Evolutionary conservation across 1,140 invertebrate species (phyloP).

Genomic region (Papilio xuthus): DNA sequence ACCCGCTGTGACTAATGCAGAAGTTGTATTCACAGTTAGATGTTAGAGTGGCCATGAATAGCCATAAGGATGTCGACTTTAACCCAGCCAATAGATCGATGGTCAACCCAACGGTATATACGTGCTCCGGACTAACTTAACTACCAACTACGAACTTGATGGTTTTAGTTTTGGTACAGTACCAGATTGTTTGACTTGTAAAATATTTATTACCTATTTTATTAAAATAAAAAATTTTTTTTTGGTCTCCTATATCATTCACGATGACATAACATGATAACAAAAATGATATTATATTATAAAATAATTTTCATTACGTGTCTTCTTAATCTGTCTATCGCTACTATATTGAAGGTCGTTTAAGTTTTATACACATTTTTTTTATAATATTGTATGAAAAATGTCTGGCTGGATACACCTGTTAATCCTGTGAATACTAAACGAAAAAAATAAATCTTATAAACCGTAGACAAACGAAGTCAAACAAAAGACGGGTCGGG

Average conservation of each 20-base stretch:
- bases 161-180: no score
- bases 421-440: neutral
- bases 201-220: no score
- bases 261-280: no score
- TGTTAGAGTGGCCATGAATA: constrained; percentile 30
- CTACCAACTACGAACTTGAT: no score
- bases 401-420: neutral
- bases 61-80: constrained; percentile 32
- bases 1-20: constrained; percentile 34
- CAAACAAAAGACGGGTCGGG: constrained; percentile 22
- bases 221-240: no score
- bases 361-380: neutral
- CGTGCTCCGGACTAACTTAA: neutral
- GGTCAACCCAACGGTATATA: constrained; percentile 15
- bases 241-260: no score
- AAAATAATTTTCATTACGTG: no score
- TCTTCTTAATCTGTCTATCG: no score
- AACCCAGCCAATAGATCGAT: constrained; percentile 29
- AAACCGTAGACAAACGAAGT: constrained; percentile 13
- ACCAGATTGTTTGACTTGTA: no score
- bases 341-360: neutral
- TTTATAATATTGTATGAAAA: neutral
- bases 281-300: no score
- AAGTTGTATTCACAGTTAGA: constrained; percentile 32
- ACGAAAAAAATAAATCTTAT: constrained; percentile 26